Percentiles rank a stretch among this genome's conserved stretches.
Conservation (phyloP, 2,797 vertebrate species). For the Falco berigora region DNA sequence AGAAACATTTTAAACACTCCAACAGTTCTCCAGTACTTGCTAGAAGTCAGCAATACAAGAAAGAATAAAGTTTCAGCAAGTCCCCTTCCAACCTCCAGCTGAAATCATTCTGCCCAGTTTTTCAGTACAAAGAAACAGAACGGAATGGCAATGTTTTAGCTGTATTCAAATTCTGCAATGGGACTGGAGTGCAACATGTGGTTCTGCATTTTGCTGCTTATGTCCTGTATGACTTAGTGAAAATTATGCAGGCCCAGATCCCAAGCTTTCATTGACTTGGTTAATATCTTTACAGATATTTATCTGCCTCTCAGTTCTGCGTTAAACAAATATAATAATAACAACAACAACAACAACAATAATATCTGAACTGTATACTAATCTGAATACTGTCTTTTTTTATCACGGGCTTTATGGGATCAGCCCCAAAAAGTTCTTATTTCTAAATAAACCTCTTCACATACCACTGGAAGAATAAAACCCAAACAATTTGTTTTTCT, state of each 20-base stretch:
- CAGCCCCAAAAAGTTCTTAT: neutral
- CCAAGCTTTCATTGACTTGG: neutral
- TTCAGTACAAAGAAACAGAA: neutral
- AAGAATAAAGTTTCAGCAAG: neutral
- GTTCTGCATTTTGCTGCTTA: neutral
- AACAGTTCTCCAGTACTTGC: neutral
- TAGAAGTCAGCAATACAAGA: neutral
- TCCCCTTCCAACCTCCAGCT: neutral
- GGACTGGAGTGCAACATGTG: neutral
- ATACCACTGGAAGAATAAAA: neutral
- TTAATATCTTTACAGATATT: neutral
- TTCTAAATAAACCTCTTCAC: neutral
- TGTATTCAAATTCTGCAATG: neutral
- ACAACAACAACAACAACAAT: neutral
- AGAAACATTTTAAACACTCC: neutral
- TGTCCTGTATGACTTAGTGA: neutral
- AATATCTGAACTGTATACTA: neutral
- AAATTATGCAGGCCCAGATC: neutral
- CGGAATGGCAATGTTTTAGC: neutral
- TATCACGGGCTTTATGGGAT: neutral
- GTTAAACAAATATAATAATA: neutral
- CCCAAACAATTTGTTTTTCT: rapidly evolving
- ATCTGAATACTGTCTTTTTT: neutral
- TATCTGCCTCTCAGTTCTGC: neutral
- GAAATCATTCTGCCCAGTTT: neutral